Evolutionary conservation across 2,113 vertebrate genomes (phyloP).

Genomic region (Theropithecus gelada): DNA sequence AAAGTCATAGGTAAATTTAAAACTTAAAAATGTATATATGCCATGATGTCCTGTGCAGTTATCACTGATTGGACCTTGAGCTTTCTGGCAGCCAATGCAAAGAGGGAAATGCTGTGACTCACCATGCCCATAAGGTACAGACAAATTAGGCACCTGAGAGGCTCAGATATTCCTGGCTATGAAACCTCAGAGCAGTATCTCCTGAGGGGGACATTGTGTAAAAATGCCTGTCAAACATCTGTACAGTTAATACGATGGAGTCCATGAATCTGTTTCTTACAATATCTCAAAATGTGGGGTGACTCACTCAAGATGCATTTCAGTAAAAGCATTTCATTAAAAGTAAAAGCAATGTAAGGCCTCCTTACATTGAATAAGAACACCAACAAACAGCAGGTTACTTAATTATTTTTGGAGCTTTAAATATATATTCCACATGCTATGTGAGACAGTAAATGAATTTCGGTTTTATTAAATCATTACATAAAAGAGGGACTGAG

Average conservation of each 20-base stretch:
- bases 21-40: background rate
- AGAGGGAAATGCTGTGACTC: background rate
- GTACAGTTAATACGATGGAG: background rate
- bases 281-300: background rate
- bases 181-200: background rate
- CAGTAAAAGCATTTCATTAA: background rate
- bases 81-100: background rate
- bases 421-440: background rate
- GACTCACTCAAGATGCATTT: background rate
- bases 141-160: background rate
- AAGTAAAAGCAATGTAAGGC: too few species aligned
- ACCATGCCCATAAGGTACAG: background rate
- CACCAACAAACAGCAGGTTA: background rate
- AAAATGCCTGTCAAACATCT: background rate
- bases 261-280: background rate
- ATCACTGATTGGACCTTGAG: background rate
- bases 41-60: background rate
- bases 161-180: background rate
- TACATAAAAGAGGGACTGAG: background rate
- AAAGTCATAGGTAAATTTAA: background rate
- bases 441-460: background rate
- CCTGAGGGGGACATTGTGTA: background rate
- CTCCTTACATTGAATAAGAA: background rate
- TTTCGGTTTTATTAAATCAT: slow-evolving; percentile 9
- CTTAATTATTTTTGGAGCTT: slow-evolving; percentile 20